Base-by-base conservation (phyloP, 2,888 invertebrate species). In the Nomada goodeniana region DNA sequence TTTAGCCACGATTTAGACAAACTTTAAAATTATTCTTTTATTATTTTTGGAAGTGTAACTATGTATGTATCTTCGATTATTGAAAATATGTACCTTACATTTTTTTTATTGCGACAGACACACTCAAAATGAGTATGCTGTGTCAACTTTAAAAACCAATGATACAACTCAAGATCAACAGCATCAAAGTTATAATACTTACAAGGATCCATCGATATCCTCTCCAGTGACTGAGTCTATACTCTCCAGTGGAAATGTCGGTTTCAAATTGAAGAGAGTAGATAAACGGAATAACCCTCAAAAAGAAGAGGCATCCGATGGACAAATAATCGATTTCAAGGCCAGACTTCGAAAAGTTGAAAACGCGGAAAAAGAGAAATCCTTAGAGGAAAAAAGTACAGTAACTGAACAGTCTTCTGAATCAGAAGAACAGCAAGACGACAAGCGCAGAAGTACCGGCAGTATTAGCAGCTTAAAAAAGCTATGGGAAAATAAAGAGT, bases 401-500 rank as follows among this genome's bases (percentile, higher is more conserved):
- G 55, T 82, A 15, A 71, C 86, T 20, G 88, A 88, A 36, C 79
- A 91, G 36, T 89, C 87, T 42, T 82, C 87, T 60, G 92, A 92
- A n/a, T 88, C 88, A 0, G 88, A 86, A 26, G 89, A 89, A 26
- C 91, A 87, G n/a, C 90, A 95, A 84, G 97, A 98, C 70, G 97
- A 98, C 92, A 98, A 98, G 93, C 95, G 98, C 18, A 96, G 97
- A 87, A 98, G 98, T 94, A 98, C 98, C 67, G 98, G 98, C 83
- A 98, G 98, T 94, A 98, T 98, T 91, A 98, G 97, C 93, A 98
- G 98, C 94, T 95, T 98, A 90, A 98, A 98, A 93, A 98, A 98
- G 94, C 94, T 98, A 84, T 98, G 98, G 98, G 98, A 98, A 94
- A 97, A 96, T 86, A 97, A 97, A 92, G 96, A 96, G 92, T 90